Evolutionary conservation across 92 coral and sea anemone species (phyloP), one percentile per base, ranked within the genome.

Genomic region (Isaurus tuberculatus): DNA sequence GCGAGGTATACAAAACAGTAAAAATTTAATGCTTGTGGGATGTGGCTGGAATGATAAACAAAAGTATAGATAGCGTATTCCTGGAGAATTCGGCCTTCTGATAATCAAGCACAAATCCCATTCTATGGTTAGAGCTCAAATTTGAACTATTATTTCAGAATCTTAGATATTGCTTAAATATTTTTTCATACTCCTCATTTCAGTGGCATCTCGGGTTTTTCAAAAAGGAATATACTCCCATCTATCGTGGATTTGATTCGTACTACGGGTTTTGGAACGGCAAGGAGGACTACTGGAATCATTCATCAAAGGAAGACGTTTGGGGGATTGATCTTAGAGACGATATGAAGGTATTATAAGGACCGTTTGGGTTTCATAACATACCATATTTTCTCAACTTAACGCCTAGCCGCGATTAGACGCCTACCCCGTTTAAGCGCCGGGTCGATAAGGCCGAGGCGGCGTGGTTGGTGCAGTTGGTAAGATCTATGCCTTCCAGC

Each of bases 201-300:
- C 75, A 96, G 99, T 96, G 99, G 99, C 99, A 96, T 87, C 79
- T 96, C 9, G 99, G 99, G 14, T 96, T 96, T 88, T 96, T 94
- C 85, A 91, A 94, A 75, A 94, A 94, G 78, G 98, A 94, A 48
- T 96, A 96, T 92, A 96, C 98, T 1, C 99, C 99, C n/a, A 80
- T 91, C 0, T 81, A 94, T 40, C 91, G 99, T 15, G 99, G 99
- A 8, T 96, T 96, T 84, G 97, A 94, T 55, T 90, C 97, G 1
- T 96, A 79, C 85, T 96, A 94, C 63, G 99, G 99, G 15, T 96
- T 94, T 43, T 96, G 97, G 93, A 96, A 96, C 55, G 99, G 97
- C 69, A 94, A 96, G 43, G 99, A 96, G 48, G 99, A 96, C 40
- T 96, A 94, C 70, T 96, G 99, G 99, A 93, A 92, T 53, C 99